Base-by-base conservation (phyloP, 2,113 vertebrate species). In the Cinclus mexicanus region DNA sequence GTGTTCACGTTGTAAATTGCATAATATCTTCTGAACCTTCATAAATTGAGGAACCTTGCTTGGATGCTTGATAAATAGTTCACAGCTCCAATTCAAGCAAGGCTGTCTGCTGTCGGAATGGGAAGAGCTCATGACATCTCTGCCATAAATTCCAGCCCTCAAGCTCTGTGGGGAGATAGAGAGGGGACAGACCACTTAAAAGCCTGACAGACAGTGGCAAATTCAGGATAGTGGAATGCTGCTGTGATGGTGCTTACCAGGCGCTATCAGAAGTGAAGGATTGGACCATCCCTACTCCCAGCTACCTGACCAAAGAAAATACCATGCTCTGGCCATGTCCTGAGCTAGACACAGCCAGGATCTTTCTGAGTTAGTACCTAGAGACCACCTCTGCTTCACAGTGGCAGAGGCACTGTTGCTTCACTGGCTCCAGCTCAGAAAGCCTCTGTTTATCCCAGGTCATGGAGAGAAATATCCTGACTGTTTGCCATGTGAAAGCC, bases 1-100 rank as follows among this genome's bases (percentile, higher is more conserved):
- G 77, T 94, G 88, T 95, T 94, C 39, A 1, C 93, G 63, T 86
- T 95, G 95, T 97, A 96, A 97, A 72, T 97, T 98, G 97, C 94
- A 96, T 94, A 97, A 97, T 68, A 80, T 75, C 89, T 84, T 83
- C 68, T 77, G 50, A 64, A 19, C 82, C 55, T 79, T 84, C 71
- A 90, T 87, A 89, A 89, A 74, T 96, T 87, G 84, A 95, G 79
- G 85, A 35, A 87, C 89, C 60, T 95, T 83, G 41, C 80, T 74
- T 79, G 87, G 84, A 60, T 53, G 28, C 81, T 86, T 82, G 76
- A 93, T 89, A 87, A 92, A 86, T 93, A 72, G 49, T 87, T 97
- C 61, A 70, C 84, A 87, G 69, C 75, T 96, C 12, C 5, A 91
- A 49, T 9, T 55, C 65, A 55, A 61, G 81, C 46, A 25, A 75